Conservation (phyloP, 1,140 invertebrate genomes). For the Plectrocnemia conspersa region DNA sequence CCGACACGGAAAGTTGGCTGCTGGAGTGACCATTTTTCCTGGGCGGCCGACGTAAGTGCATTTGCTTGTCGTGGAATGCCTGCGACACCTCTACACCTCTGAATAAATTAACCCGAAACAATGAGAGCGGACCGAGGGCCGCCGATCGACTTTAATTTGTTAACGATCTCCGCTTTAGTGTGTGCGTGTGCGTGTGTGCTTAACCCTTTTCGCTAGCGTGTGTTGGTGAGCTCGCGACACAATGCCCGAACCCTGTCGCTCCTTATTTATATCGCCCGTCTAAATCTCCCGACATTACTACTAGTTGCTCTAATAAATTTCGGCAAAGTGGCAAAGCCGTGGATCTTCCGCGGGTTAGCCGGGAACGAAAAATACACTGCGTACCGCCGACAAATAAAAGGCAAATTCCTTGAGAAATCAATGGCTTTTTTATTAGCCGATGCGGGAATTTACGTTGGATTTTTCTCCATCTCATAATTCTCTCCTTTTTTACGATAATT, state of each 20-base stretch:
- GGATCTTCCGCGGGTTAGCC: neutral
- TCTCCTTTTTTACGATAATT: too few species aligned
- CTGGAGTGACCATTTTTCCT: neutral
- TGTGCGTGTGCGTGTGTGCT: neutral
- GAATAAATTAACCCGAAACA: slow-evolving; percentile 27
- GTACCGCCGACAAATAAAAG: too few species aligned
- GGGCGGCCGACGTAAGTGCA: slow-evolving; percentile 16
- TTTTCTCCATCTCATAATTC: too few species aligned
- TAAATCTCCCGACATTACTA: slow-evolving; percentile 11
- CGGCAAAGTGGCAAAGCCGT: slow-evolving; percentile 4
- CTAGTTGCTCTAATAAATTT: slow-evolving; percentile 19
- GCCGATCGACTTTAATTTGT: slow-evolving; percentile 23
- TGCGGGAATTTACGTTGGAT: too few species aligned
- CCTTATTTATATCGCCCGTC: slow-evolving; percentile 19
- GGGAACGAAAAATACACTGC: too few species aligned
- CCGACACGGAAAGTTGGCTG: neutral
- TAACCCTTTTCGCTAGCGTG: slow-evolving; percentile 6
- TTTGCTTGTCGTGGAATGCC: slow-evolving; percentile 15
- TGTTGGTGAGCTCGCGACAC: slow-evolving; percentile 5
- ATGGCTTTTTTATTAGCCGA: too few species aligned
- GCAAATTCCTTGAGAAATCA: too few species aligned
- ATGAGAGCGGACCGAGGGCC: slow-evolving; percentile 11
- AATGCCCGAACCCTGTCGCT: slow-evolving; percentile 13
- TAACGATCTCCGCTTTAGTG: too few species aligned
- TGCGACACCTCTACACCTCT: slow-evolving; percentile 20